Conservation (phyloP, 2,888 invertebrate species). For the Smittia sp. region DNA sequence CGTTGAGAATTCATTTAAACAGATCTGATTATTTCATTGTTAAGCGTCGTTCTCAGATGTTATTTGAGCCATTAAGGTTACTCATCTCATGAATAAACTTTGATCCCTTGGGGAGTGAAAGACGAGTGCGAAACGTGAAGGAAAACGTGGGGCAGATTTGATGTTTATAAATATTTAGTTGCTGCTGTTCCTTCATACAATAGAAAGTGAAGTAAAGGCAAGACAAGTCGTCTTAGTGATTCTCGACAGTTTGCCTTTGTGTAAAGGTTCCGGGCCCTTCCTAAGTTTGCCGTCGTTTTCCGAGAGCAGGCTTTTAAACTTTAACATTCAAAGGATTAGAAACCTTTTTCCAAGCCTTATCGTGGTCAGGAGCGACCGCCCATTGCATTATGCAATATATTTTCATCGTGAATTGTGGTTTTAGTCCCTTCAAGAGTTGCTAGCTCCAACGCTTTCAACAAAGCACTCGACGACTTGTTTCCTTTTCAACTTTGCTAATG, state of each 20-base stretch:
- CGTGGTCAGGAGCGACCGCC: background rate
- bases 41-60: background rate
- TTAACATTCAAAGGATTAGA: background rate
- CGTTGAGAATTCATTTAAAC: background rate
- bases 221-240: no score
- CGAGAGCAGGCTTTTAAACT: background rate
- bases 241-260: no score
- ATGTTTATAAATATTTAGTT: slow-evolving; percentile 12
- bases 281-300: no score
- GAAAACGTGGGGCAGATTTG: no score
- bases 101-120: background rate
- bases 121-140: background rate
- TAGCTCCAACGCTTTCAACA: background rate
- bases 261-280: no score
- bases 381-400: slow-evolving; percentile 2
- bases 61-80: slow-evolving; percentile 3
- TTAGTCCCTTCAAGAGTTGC: background rate
- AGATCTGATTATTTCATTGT: background rate
- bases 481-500: background rate
- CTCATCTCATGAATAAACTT: slow-evolving; percentile 12
- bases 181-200: background rate
- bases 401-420: background rate
- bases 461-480: background rate
- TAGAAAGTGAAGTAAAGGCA: no score
- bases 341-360: background rate